Conservation (phyloP, 1,140 invertebrate species). For the Lycorma delicatula region DNA sequence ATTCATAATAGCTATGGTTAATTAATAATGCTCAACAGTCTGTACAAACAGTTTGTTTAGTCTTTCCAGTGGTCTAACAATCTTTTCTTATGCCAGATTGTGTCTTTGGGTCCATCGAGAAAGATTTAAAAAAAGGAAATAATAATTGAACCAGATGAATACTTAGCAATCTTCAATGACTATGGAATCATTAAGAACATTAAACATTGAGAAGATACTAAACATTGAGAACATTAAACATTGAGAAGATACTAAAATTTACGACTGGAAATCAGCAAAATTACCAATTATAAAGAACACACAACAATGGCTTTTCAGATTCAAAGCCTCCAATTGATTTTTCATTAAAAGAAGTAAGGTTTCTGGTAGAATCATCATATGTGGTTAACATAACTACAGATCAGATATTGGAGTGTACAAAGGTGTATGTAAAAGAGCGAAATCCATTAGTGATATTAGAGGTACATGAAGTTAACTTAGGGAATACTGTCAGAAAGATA, state of each 20-base stretch:
- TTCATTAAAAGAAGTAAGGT: neutral
- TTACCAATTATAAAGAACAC: neutral
- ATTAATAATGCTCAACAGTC: slow-evolving; percentile 6
- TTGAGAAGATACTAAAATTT: neutral
- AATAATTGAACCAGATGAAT: slow-evolving; percentile 17
- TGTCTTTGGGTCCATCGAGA: slow-evolving; percentile 32
- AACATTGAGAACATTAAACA: neutral
- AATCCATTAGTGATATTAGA: neutral
- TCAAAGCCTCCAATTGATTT: neutral
- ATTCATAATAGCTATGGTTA: slow-evolving; percentile 3
- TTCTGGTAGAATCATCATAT: neutral
- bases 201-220: neutral
- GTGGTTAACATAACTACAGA: neutral
- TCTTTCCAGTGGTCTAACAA: slow-evolving; percentile 29
- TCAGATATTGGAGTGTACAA: neutral
- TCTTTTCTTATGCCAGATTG: slow-evolving; percentile 31
- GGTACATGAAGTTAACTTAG: neutral
- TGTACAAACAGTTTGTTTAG: neutral
- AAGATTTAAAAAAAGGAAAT: slow-evolving; percentile 26
- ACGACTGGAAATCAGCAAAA: neutral
- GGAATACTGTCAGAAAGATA: neutral
- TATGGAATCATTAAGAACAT: neutral
- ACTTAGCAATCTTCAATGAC: slow-evolving; percentile 8
- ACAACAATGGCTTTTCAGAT: neutral
- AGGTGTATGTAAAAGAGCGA: neutral